phyloP scores from a whole-genome alignment of 2,888 invertebrate species.

The Latrodectus elegans region DNA sequence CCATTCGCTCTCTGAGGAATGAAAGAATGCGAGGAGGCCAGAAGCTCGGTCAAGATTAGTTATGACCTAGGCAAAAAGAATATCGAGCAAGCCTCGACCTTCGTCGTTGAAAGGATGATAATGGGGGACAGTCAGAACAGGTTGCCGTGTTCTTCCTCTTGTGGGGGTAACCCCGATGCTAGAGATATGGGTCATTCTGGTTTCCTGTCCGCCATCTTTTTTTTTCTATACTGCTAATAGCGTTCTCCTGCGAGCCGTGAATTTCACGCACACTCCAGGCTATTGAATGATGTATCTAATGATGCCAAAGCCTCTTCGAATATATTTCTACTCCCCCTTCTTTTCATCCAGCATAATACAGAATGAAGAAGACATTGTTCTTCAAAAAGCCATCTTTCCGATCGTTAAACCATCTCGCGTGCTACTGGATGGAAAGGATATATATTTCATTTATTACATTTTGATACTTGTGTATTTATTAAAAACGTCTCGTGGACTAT shows the following conservation, averaged over 20 bases:
- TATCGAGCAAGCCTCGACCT: constrained; percentile 42
- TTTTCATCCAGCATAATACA: neutral
- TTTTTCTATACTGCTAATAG: constrained; percentile 8
- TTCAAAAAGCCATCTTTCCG: neutral
- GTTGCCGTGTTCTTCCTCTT: constrained; percentile 48
- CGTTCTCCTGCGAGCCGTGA: constrained; percentile 18
- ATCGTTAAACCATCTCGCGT: neutral
- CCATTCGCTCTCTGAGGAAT: too few species aligned
- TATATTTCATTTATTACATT: neutral
- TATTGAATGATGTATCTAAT: constrained; percentile 33
- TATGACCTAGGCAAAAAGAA: constrained; percentile 50
- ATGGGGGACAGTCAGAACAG: constrained; percentile 57
- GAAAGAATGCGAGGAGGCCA: constrained; percentile 11
- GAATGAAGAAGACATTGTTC: constrained; percentile 24
- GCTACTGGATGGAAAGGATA: neutral
- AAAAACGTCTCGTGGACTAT: too few species aligned
- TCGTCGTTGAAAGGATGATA: constrained; percentile 53
- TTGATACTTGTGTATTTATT: neutral
- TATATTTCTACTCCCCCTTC: too few species aligned
- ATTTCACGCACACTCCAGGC: constrained; percentile 43
- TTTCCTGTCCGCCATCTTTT: constrained; percentile 59
- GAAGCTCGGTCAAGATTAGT: constrained; percentile 11
- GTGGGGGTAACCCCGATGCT: constrained; percentile 54
- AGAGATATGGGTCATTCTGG: constrained; percentile 59
- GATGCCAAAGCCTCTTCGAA: constrained; percentile 15